These are phyloP conservation scores for Drosophila quadrilineata DNA, from an alignment of 1,140 invertebrate genomes.

Conservation along the genomic window DNA sequence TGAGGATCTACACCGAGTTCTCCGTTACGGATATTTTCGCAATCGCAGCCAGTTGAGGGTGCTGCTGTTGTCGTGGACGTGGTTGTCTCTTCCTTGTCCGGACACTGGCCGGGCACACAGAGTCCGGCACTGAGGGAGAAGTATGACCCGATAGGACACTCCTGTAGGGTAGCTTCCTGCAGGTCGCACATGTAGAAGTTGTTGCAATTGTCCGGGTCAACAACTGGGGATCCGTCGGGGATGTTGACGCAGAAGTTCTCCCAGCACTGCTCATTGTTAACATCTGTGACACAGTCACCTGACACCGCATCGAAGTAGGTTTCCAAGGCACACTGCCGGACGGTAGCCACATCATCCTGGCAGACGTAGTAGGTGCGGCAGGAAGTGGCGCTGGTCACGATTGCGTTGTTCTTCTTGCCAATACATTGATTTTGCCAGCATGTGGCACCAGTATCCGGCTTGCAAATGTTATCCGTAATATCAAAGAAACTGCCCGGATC, in stretches of 20 bases:
- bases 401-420: constrained; percentile 1
- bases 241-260: constrained; percentile 56
- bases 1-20: constrained; percentile 15
- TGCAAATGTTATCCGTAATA: constrained; percentile 17
- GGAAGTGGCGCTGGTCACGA: not conserved
- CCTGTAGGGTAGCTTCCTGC: constrained; percentile 16
- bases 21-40: constrained; percentile 17
- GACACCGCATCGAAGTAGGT: constrained; percentile 32
- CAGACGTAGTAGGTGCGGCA: constrained; percentile 55
- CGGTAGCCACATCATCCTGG: constrained; percentile 14
- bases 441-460: constrained; percentile 21
- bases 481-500: constrained; percentile 51
- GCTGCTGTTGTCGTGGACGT: constrained; percentile 8
- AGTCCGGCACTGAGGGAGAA: constrained; percentile 4
- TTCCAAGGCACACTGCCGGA: constrained; percentile 40
- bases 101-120: constrained; percentile 46
- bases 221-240: constrained; percentile 22
- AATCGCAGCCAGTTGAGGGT: constrained; percentile 35
- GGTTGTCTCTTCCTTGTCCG: not conserved
- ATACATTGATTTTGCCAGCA: constrained; percentile 66
- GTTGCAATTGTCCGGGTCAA: constrained; percentile 28
- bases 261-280: constrained; percentile 42
- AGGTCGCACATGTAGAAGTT: constrained; percentile 43
- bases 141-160: constrained; percentile 32
- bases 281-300: constrained; percentile 20